Percentiles rank a stretch among this genome's conserved stretches.
phyloP scores from a whole-genome alignment of 2,888 invertebrate species.

The Hydrotaea cyrtoneurina region DNA sequence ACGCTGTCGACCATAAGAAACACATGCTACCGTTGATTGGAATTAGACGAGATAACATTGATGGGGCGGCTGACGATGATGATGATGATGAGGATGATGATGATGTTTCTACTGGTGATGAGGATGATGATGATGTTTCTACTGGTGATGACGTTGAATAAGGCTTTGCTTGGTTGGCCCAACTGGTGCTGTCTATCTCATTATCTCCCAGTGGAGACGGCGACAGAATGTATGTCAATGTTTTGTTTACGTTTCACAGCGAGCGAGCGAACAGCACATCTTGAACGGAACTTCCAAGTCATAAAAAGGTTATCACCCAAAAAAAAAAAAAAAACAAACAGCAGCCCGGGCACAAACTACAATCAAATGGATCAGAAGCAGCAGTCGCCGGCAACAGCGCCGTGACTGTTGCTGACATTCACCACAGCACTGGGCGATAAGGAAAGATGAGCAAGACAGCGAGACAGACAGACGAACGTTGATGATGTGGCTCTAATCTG shows the following conservation, averaged over 20 bases:
- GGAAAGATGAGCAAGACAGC: no score
- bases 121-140: not conserved
- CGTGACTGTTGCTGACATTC: slow-evolving; percentile 15
- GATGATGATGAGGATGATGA: not conserved
- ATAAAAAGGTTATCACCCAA: slow-evolving; percentile 35
- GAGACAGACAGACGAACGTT: no score
- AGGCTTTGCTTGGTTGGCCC: not conserved
- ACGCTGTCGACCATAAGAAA: slow-evolving; percentile 13
- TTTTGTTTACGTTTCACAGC: slow-evolving; percentile 21
- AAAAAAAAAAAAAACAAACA: not conserved
- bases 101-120: not conserved
- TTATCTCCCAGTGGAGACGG: not conserved
- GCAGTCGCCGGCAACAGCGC: not conserved
- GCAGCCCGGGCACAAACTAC: not conserved
- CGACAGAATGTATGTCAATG: slow-evolving; percentile 23
- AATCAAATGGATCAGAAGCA: slow-evolving; percentile 26
- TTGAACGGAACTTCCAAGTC: slow-evolving; percentile 16
- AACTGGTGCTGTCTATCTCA: not conserved
- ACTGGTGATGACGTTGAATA: not conserved
- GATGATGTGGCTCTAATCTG: no score
- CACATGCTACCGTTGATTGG: slow-evolving; percentile 19
- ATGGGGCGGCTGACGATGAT: not conserved
- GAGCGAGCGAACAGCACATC: not conserved
- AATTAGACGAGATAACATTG: slow-evolving; percentile 6
- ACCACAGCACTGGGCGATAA: not conserved